Conservation (phyloP, 2,888 invertebrate species). For the Blera fallax region DNA sequence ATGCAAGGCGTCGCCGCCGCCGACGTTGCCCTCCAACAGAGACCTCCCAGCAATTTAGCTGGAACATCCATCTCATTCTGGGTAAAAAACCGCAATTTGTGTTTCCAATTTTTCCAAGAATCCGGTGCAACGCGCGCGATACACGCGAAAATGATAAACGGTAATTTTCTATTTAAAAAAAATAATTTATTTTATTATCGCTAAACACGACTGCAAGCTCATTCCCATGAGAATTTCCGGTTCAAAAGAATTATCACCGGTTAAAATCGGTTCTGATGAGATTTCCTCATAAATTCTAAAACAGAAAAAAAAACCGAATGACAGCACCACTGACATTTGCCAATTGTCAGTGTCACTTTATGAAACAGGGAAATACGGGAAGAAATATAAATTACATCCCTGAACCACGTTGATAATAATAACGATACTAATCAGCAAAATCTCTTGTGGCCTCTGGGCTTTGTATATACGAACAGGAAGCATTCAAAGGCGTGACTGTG, state of each 20-base stretch:
- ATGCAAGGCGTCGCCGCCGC: constrained; percentile 13
- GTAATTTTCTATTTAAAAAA: background rate
- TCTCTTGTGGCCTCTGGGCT: constrained; percentile 34
- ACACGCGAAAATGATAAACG: constrained; percentile 5
- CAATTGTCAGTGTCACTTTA: constrained; percentile 44
- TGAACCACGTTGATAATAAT: background rate
- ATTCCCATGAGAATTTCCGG: constrained; percentile 59
- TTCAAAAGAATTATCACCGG: constrained; percentile 18
- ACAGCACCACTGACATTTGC: constrained; percentile 4
- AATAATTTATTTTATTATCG: background rate
- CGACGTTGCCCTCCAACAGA: background rate
- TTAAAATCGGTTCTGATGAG: constrained; percentile 26
- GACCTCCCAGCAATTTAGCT: constrained; percentile 60
- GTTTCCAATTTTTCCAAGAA: constrained; percentile 30
- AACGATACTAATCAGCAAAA: constrained; percentile 5
- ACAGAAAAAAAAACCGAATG: background rate
- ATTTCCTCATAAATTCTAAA: background rate
- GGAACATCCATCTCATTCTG: constrained; percentile 59
- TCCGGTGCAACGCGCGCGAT: background rate
- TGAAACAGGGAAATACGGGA: constrained; percentile 20
- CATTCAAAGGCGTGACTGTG: constrained; percentile 61
- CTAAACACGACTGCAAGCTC: background rate
- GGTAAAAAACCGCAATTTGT: constrained; percentile 51
- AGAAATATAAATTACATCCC: background rate
- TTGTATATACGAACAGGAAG: constrained; percentile 54